phyloP scores from a whole-genome alignment of 2,113 vertebrate genomes.

The Salvator merianae region DNA sequence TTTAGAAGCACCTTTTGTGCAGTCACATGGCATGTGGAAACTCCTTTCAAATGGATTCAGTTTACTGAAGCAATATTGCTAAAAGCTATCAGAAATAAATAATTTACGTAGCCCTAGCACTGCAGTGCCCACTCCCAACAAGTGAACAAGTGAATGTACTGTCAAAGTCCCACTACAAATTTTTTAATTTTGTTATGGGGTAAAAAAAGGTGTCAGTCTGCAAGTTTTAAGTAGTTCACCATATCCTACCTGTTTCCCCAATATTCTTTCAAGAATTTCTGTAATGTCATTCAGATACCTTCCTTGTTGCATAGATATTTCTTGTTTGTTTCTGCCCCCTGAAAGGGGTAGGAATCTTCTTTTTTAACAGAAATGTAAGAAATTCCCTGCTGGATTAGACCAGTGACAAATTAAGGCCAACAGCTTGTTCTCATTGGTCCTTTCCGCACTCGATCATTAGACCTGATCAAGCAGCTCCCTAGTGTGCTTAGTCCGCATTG shows the following conservation, averaged over 20 bases:
- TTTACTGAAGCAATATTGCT: constrained; percentile 63
- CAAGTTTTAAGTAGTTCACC: background rate
- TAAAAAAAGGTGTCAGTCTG: background rate
- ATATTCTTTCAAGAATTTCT: background rate
- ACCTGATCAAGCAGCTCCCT: too few relatives aligned
- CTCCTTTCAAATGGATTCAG: constrained; percentile 33
- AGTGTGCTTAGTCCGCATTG: too few relatives aligned
- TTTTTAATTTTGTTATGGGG: background rate
- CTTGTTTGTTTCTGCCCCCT: too few relatives aligned
- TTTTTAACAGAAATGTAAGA: too few relatives aligned
- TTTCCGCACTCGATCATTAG: too few relatives aligned
- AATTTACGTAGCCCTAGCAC: constrained; percentile 58
- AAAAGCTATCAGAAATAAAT: constrained; percentile 70
- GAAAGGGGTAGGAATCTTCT: too few relatives aligned
- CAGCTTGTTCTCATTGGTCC: too few relatives aligned
- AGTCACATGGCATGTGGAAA: constrained; percentile 57
- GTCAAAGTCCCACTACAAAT: background rate
- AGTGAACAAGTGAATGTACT: constrained; percentile 15
- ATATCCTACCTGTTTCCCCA: background rate
- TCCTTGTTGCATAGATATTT: too few relatives aligned
- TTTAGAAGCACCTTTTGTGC: constrained; percentile 64
- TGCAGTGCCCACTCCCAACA: constrained; percentile 33
- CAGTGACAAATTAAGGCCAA: too few relatives aligned
- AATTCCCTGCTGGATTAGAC: too few relatives aligned
- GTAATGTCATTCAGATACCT: background rate